Conservation (phyloP, 2,888 invertebrate species). For the Beris morrisii region DNA sequence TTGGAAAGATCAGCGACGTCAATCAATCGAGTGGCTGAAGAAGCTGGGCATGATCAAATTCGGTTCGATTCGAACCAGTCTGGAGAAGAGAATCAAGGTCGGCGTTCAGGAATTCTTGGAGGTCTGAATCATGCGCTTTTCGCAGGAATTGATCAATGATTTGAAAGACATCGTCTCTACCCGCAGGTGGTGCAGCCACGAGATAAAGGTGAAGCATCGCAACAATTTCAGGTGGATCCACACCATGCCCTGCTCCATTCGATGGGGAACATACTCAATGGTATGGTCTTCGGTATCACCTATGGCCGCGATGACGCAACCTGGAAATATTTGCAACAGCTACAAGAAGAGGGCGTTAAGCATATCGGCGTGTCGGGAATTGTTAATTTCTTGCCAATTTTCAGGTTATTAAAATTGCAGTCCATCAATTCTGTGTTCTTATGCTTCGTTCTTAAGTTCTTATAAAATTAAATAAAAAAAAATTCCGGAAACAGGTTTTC, state of each 20-base stretch:
- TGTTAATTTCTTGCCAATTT: constrained; percentile 80
- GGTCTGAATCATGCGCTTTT: constrained; percentile 50
- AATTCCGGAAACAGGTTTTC: constrained; percentile 44
- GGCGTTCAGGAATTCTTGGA: constrained; percentile 65
- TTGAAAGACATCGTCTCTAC: neutral
- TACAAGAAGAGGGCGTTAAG: constrained; percentile 83
- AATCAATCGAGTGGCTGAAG: constrained; percentile 71
- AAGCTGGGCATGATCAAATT: constrained; percentile 72
- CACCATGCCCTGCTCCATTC: constrained; percentile 60
- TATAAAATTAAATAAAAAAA: too few relatives aligned
- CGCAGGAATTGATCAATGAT: neutral
- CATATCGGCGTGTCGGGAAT: constrained; percentile 80
- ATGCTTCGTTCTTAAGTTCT: neutral
- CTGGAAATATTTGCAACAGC: constrained; percentile 75
- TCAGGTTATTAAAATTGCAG: constrained; percentile 60
- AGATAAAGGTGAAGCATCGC: constrained; percentile 23
- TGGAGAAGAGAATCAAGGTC: constrained; percentile 67
- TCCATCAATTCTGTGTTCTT: neutral
- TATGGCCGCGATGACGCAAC: constrained; percentile 69
- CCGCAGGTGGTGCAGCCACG: neutral
- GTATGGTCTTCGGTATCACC: constrained; percentile 74
- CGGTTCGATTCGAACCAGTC: constrained; percentile 61
- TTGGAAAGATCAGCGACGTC: constrained; percentile 82
- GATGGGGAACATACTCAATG: constrained; percentile 76
- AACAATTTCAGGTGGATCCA: constrained; percentile 52